Evolutionary conservation across 2,113 vertebrate genomes (phyloP).

Genomic region (Taxidea taxus): DNA sequence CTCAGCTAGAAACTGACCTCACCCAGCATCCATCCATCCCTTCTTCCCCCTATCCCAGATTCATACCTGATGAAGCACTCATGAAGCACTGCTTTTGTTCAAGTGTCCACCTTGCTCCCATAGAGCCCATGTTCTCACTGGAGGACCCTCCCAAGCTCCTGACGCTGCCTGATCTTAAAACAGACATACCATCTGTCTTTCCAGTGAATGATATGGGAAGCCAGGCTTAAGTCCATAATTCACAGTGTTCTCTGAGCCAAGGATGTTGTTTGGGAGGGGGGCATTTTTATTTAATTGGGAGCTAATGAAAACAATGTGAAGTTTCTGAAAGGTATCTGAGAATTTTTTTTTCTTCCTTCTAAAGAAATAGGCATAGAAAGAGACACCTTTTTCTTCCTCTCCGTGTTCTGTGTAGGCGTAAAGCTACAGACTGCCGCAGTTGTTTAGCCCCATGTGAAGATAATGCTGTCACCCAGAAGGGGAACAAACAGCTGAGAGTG

Average conservation of each 20-base stretch:
- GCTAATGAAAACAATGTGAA: background rate
- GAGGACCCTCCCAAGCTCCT: too few species aligned
- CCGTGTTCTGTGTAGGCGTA: background rate
- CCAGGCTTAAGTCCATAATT: background rate
- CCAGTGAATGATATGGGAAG: background rate
- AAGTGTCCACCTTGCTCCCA: too few species aligned
- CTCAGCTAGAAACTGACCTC: background rate
- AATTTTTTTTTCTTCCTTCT: background rate
- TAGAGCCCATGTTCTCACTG: background rate
- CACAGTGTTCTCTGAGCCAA: background rate
- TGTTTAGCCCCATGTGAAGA: background rate
- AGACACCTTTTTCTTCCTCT: background rate
- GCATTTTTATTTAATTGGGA: background rate
- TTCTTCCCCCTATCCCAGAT: background rate
- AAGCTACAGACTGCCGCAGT: background rate
- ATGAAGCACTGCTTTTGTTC: background rate
- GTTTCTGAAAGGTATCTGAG: background rate
- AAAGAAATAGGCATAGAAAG: background rate
- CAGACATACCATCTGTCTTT: background rate
- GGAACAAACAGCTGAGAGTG: background rate
- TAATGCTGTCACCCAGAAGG: background rate
- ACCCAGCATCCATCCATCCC: background rate
- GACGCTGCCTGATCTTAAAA: background rate
- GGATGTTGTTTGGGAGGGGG: background rate
- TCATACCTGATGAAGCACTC: background rate